These are phyloP conservation scores for Scartelaos histophorus DNA, from an alignment of 2,113 vertebrate genomes.

Conservation along the genomic window DNA sequence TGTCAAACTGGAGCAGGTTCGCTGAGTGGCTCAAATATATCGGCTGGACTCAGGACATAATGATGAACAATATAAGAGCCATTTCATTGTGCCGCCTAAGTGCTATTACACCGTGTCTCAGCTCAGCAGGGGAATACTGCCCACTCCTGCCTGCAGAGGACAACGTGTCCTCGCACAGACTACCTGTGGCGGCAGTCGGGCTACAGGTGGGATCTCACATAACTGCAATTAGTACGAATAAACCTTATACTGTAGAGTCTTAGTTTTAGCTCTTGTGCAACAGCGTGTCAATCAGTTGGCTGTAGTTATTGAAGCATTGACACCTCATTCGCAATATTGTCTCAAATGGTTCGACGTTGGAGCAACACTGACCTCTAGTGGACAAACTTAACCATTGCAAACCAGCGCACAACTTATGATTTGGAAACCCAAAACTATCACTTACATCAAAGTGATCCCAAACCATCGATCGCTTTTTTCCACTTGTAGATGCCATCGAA, in stretches of 20 bases:
- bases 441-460: too few relatives aligned
- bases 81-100: slow-evolving; percentile 43
- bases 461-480: too few relatives aligned
- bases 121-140: not conserved
- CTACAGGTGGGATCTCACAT: not conserved
- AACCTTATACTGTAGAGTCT: not conserved
- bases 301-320: too few relatives aligned
- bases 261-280: too few relatives aligned
- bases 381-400: too few relatives aligned
- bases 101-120: slow-evolving; percentile 8
- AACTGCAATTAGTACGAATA: not conserved
- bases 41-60: slow-evolving; percentile 52
- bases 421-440: too few relatives aligned
- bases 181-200: not conserved
- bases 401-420: too few relatives aligned
- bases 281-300: too few relatives aligned
- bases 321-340: too few relatives aligned
- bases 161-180: not conserved
- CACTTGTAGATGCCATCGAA: too few relatives aligned
- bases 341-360: too few relatives aligned
- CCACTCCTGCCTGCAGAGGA: not conserved
- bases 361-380: too few relatives aligned
- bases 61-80: slow-evolving; percentile 28
- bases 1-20: slow-evolving; percentile 41
- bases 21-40: slow-evolving; percentile 59